Evolutionary conservation across 30 jellyfish, hydroid and myxozoan species (phyloP).

Genomic region (Sanderia malayensis): DNA sequence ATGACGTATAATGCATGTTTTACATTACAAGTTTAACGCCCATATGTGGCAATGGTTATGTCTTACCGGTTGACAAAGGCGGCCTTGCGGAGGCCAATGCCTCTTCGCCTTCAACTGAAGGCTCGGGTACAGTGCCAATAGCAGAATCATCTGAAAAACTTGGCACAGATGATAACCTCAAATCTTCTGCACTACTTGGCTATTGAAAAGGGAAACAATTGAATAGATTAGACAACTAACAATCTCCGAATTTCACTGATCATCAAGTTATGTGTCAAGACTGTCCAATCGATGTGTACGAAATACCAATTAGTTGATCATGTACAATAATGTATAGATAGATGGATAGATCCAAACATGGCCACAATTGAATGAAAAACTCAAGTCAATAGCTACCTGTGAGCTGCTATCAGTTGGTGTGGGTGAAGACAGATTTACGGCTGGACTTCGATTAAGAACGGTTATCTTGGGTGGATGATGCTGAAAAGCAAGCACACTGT

Average conservation of each 20-base stretch:
- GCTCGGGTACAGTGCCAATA: slow-evolving; percentile 35
- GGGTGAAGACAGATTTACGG: slow-evolving; percentile 68
- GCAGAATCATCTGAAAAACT: slow-evolving; percentile 53
- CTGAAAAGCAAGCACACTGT: slow-evolving; percentile 29
- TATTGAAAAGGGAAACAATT: not conserved
- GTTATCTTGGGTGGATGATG: slow-evolving; percentile 91
- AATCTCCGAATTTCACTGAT: too few species aligned
- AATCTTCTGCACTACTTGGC: slow-evolving; percentile 85
- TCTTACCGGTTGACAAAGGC: slow-evolving; percentile 42
- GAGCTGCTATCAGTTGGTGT: slow-evolving; percentile 80
- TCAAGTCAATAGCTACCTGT: slow-evolving; percentile 24
- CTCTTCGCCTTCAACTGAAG: slow-evolving; percentile 47
- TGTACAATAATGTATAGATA: too few species aligned
- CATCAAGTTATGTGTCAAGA: too few species aligned
- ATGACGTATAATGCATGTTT: too few species aligned
- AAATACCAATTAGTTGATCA: too few species aligned
- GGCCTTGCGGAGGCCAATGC: slow-evolving; percentile 54
- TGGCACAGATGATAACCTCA: slow-evolving; percentile 14
- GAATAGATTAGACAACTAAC: not conserved
- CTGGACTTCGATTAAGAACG: slow-evolving; percentile 74
- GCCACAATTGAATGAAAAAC: not conserved
- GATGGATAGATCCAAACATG: too few species aligned
- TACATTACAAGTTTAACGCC: too few species aligned
- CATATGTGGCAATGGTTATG: too few species aligned
- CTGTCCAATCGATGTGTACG: too few species aligned